Conservation (phyloP, 2,888 invertebrate genomes). For the Spatulosminthurus flaviceps region DNA sequence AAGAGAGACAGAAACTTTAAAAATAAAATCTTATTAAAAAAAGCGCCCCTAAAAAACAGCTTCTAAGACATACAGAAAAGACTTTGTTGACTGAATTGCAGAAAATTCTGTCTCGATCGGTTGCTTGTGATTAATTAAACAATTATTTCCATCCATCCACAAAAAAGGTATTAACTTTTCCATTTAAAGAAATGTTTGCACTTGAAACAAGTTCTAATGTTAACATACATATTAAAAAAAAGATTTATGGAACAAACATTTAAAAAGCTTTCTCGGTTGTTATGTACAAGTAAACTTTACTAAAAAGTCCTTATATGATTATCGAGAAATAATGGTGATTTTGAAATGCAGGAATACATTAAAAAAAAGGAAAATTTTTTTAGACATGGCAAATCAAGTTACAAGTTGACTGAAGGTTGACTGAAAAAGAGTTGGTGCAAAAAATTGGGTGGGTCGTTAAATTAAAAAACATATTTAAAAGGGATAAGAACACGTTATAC, state of each 20-base stretch:
- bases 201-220: constrained; percentile 10
- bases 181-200: background rate
- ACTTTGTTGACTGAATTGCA: constrained; percentile 18
- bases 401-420: constrained; percentile 10
- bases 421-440: background rate
- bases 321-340: background rate
- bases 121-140: constrained; percentile 10
- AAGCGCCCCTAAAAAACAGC: background rate
- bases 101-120: constrained; percentile 12
- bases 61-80: constrained; percentile 2
- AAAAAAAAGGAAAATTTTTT: background rate
- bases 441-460: too few relatives aligned
- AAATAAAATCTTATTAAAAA: background rate
- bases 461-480: background rate
- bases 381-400: background rate
- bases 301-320: background rate
- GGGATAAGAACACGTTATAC: background rate
- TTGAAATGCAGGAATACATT: background rate
- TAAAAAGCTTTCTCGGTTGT: constrained; percentile 15
- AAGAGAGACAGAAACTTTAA: too few relatives aligned
- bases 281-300: background rate
- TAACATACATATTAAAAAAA: background rate
- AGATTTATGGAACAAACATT: constrained; percentile 7
- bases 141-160: constrained; percentile 18
- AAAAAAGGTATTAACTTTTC: constrained; percentile 12